Conservation (phyloP, 2,113 vertebrate species). For the Pluvianellus socialis region DNA sequence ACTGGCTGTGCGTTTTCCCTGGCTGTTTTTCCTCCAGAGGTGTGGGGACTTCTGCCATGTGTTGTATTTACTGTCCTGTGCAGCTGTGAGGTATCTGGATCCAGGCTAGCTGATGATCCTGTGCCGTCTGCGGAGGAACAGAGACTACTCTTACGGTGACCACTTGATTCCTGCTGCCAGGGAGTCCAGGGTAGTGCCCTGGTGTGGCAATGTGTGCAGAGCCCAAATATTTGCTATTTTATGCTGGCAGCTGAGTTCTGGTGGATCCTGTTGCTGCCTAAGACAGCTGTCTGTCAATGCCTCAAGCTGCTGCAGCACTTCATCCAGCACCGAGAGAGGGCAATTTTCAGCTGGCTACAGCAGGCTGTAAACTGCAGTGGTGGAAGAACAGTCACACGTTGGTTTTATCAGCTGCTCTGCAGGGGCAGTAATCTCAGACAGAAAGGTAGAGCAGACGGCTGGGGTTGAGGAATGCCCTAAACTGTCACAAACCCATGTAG, state of each 20-base stretch:
- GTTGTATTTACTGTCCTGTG: neutral
- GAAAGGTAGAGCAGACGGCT: neutral
- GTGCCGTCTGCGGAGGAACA: neutral
- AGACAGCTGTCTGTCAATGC: neutral
- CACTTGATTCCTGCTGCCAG: neutral
- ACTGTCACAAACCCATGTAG: neutral
- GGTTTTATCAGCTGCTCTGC: neutral
- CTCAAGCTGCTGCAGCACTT: neutral
- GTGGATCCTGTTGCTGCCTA: neutral
- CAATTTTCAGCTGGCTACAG: neutral
- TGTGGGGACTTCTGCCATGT: neutral
- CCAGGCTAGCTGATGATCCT: neutral
- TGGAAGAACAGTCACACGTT: neutral
- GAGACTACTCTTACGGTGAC: neutral
- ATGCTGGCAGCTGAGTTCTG: neutral
- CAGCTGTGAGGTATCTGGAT: neutral
- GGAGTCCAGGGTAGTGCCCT: neutral
- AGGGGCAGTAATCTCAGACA: neutral
- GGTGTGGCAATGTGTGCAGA: fast-evolving
- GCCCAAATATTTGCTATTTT: neutral
- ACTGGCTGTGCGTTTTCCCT: neutral
- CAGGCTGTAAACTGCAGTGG: neutral
- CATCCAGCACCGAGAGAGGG: neutral
- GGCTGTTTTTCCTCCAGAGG: neutral
- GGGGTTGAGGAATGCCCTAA: neutral